Conservation (phyloP, 2,113 vertebrate species). For the Hippoglossus stenolepis region DNA sequence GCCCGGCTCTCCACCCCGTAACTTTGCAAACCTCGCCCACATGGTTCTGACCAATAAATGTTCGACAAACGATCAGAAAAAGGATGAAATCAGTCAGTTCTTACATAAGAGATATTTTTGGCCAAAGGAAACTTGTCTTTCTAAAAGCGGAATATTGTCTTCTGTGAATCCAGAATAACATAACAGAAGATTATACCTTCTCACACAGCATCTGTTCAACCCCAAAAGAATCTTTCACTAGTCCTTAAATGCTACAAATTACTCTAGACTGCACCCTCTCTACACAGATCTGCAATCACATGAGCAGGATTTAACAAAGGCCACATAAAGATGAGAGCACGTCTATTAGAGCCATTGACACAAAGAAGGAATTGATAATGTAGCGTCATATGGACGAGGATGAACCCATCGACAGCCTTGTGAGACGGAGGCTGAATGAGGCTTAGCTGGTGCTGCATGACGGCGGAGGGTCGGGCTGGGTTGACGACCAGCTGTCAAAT, state of each 20-base stretch:
- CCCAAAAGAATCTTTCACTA: neutral
- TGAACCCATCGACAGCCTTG: conserved; percentile 30
- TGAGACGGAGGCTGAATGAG: conserved; percentile 19
- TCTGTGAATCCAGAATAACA: conserved; percentile 10
- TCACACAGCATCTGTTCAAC: conserved; percentile 5
- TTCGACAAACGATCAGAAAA: conserved; percentile 27
- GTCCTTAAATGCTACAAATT: conserved; percentile 5
- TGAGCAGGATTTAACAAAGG: conserved; percentile 64
- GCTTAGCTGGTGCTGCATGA: conserved; percentile 44
- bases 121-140: neutral
- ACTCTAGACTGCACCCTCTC: conserved; percentile 11
- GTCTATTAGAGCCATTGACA: conserved; percentile 49
- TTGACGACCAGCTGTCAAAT: conserved; percentile 57
- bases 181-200: neutral
- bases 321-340: conserved; percentile 67
- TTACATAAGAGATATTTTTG: conserved; percentile 38
- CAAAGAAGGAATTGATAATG: conserved; percentile 59
- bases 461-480: conserved; percentile 28
- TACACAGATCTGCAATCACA: conserved; percentile 64
- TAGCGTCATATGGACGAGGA: conserved; percentile 36
- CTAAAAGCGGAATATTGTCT: conserved; percentile 4
- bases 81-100: conserved; percentile 15
- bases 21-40: conserved; percentile 11
- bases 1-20: conserved; percentile 32
- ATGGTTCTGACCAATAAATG: conserved; percentile 3